Percentiles rank a stretch among this genome's conserved stretches.
Evolutionary conservation across 2,113 vertebrate species (phyloP).

Genomic region (Crotalus viridis): DNA sequence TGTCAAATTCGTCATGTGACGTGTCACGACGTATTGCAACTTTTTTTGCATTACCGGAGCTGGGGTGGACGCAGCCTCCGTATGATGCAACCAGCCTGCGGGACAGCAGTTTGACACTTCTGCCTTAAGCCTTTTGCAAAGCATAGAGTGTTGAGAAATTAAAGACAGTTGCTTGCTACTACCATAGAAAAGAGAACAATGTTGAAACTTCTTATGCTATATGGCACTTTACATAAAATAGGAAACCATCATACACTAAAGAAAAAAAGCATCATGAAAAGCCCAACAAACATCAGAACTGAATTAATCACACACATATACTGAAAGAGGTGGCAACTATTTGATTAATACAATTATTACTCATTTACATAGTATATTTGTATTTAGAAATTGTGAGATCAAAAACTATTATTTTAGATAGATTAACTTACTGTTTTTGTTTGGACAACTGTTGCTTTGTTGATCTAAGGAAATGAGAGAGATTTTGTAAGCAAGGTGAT

Average conservation of each 20-base stretch:
- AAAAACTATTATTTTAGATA: slow-evolving; percentile 26
- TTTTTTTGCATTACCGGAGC: too few species aligned
- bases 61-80: too few species aligned
- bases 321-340: neutral
- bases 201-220: neutral
- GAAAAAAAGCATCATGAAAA: neutral
- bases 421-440: slow-evolving; percentile 36
- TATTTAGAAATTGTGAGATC: neutral
- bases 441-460: slow-evolving; percentile 36
- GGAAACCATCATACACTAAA: neutral
- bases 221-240: neutral
- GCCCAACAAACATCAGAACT: neutral
- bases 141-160: neutral
- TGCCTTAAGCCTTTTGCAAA: neutral
- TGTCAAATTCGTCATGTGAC: too few species aligned
- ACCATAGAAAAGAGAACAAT: neutral
- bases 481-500: slow-evolving; percentile 12
- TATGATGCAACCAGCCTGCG: too few species aligned
- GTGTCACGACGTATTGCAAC: too few species aligned
- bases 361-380: slow-evolving; percentile 6
- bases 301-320: neutral
- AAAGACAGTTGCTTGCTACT: neutral
- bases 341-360: slow-evolving; percentile 9
- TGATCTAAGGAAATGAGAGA: slow-evolving; percentile 34
- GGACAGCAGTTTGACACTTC: too few species aligned